These are phyloP conservation scores for Formica exsecta DNA, from an alignment of 1,140 invertebrate species.

Conservation along the genomic window DNA sequence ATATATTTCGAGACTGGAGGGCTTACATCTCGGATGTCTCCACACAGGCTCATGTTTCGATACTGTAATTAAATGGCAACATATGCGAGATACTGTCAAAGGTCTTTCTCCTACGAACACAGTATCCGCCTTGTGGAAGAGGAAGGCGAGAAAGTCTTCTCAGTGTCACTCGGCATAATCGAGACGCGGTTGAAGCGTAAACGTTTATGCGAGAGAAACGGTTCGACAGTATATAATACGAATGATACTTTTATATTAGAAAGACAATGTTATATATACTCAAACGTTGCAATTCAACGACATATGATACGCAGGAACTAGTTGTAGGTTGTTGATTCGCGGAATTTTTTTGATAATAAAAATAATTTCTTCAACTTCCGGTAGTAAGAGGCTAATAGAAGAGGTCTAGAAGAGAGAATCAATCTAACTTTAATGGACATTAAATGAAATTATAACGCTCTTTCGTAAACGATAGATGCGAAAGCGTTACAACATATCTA, in stretches of 20 bases:
- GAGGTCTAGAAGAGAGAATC: too few species aligned
- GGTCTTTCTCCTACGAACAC: slow-evolving; percentile 37
- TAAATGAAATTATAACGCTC: neutral
- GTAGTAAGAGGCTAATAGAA: too few species aligned
- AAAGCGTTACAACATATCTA: neutral
- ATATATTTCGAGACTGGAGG: neutral
- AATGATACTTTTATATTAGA: slow-evolving; percentile 46
- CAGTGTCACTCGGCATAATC: slow-evolving; percentile 30
- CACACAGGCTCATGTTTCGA: slow-evolving; percentile 7
- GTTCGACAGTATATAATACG: slow-evolving; percentile 22
- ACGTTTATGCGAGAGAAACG: slow-evolving; percentile 54
- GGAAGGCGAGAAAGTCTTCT: slow-evolving; percentile 12
- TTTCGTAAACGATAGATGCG: neutral
- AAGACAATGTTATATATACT: slow-evolving; percentile 58
- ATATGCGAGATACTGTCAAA: neutral
- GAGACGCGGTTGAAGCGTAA: slow-evolving; percentile 34
- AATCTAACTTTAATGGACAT: neutral
- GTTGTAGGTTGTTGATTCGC: neutral
- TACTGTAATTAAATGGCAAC: slow-evolving; percentile 44
- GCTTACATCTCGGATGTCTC: slow-evolving; percentile 13
- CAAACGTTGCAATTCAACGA: slow-evolving; percentile 60
- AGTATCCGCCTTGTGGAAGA: slow-evolving; percentile 35
- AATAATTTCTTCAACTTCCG: slow-evolving; percentile 3
- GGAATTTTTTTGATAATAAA: neutral
- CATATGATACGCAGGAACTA: slow-evolving; percentile 27